Conservation (phyloP, 2,888 invertebrate genomes). For the Subacronicta megacephala region DNA sequence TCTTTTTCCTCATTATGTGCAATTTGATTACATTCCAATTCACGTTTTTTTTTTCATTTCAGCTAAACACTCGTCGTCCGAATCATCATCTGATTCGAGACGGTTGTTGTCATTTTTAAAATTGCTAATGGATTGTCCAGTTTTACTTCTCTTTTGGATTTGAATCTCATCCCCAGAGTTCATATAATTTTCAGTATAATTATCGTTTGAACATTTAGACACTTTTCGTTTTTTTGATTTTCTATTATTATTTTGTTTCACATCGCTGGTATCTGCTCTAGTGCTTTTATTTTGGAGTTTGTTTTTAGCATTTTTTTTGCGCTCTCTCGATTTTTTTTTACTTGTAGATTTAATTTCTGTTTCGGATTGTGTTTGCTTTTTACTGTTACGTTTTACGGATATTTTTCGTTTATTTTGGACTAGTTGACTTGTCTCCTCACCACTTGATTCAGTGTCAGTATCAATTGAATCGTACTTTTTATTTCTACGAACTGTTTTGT, state of each 20-base stretch:
- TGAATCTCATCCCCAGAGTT: not conserved
- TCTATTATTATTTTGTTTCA: not conserved
- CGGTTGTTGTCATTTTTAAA: not conserved
- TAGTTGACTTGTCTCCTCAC: not conserved
- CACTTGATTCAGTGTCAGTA: not conserved
- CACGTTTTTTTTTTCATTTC: not conserved
- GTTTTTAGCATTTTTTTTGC: not conserved
- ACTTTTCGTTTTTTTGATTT: not conserved
- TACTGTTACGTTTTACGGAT: not conserved
- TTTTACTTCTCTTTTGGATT: too few species aligned
- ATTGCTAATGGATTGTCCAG: too few species aligned
- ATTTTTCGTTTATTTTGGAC: not conserved
- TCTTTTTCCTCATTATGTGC: too few species aligned
- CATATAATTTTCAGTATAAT: not conserved
- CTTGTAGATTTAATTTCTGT: not conserved
- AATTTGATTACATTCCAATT: too few species aligned
- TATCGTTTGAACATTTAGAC: not conserved
- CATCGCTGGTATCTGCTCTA: too few species aligned
- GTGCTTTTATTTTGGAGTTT: not conserved
- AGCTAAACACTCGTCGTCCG: not conserved
- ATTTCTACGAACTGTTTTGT: conserved; percentile 1
- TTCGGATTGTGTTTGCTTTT: not conserved
- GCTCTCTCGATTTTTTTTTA: not conserved
- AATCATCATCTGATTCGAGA: not conserved
- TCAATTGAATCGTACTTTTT: not conserved